Conservation (phyloP, 2,113 vertebrate genomes). For the Aepyceros melampus region DNA sequence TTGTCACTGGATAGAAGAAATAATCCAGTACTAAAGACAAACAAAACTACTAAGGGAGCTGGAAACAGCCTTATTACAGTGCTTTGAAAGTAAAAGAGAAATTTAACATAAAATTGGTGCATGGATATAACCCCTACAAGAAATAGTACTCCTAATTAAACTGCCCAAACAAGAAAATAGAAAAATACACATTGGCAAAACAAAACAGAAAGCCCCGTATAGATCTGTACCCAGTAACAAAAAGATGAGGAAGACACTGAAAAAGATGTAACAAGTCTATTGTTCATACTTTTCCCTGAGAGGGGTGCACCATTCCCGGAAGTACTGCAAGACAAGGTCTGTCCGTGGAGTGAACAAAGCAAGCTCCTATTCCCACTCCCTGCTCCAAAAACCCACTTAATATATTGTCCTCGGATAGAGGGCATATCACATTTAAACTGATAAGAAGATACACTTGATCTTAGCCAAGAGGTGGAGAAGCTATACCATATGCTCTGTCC, state of each 20-base stretch:
- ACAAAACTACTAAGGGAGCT: not conserved
- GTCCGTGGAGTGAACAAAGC: not conserved
- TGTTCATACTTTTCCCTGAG: not conserved
- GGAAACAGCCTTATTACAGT: not conserved
- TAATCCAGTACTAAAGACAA: not conserved
- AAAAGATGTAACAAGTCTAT: not conserved
- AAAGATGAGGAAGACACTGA: not conserved
- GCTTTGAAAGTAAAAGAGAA: not conserved
- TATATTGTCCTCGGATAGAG: not conserved
- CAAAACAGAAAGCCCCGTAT: not conserved
- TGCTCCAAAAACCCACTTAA: not conserved
- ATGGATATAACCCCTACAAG: not conserved
- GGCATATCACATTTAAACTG: not conserved
- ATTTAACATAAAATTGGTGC: not conserved
- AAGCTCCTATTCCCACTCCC: not conserved
- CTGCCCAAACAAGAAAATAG: not conserved
- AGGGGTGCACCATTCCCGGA: not conserved
- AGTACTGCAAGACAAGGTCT: not conserved
- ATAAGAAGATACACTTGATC: not conserved
- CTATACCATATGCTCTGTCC: not conserved
- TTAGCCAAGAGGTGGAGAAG: not conserved
- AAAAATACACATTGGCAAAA: not conserved
- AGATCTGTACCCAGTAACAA: not conserved
- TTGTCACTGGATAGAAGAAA: not conserved
- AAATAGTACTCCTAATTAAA: not conserved